phyloP scores from a whole-genome alignment of 2,797 vertebrate genomes.

The Vespertilio murinus region DNA sequence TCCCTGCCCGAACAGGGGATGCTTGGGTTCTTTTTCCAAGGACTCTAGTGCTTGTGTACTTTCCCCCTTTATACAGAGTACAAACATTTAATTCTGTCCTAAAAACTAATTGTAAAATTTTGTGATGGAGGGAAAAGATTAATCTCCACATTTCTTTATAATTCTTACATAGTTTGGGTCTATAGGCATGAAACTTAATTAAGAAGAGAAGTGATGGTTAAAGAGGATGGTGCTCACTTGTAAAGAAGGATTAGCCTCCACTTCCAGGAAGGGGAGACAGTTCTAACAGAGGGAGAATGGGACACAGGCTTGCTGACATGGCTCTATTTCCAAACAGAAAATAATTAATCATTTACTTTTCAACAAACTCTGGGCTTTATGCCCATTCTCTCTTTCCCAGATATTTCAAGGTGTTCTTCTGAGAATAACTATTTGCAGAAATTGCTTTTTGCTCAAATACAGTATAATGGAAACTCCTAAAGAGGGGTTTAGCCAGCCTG shows the following conservation, averaged over 20 bases:
- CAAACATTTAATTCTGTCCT: background rate
- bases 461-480: background rate
- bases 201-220: background rate
- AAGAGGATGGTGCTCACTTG: background rate
- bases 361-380: background rate
- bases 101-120: background rate
- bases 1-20: background rate
- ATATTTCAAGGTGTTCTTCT: background rate
- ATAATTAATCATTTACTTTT: constrained; percentile 52
- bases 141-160: background rate
- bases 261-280: background rate
- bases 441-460: background rate
- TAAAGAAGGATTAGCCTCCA: background rate
- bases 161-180: background rate
- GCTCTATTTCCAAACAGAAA: constrained; percentile 31
- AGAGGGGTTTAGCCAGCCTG: background rate
- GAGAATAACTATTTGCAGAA: constrained; percentile 25
- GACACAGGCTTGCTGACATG: constrained; percentile 24
- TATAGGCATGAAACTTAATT: background rate
- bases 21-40: background rate
- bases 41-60: no score
- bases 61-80: background rate
- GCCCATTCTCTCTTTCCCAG: background rate
- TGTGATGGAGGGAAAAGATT: background rate
- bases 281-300: background rate